Base-by-base conservation (phyloP, 2,888 invertebrate species). In the Pandemis heparana region DNA sequence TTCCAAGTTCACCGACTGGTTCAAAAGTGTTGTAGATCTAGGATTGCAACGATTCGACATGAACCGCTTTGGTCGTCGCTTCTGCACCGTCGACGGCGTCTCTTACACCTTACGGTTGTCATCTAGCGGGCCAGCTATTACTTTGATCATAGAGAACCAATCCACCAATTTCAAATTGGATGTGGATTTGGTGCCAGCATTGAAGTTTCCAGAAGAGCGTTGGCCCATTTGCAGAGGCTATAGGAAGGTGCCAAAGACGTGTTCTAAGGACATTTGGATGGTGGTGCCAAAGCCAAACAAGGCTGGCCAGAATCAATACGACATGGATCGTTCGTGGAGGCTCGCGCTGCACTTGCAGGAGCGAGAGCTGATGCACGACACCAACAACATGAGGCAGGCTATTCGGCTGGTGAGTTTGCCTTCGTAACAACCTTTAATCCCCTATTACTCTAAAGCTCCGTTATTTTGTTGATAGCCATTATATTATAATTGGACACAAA, bases 71-170 rank as follows among this genome's bases (percentile, higher is more conserved):
- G 74, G 76, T 0, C 38, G 66, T 0, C 81, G 80, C 0, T 16
- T 79, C 10, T 82, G 76, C 38, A 75, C 75, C 14, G 86, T 92
- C 18, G 80, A 82, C 4, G 95, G 93, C 0, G 90, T 93, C 0
- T 89, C 91, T 0, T 95, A 92, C 64, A 77, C 76, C 0, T 84
- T 91, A 5, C 68, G 78, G 1, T 80, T 77, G 2, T 86, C 88
- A 0, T 84, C 88, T 53, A 87, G 90, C 0, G 95, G 95, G 0
- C 96, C 96, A 0, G 96, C 96, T 0, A 89, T 95, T 77, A 96
- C 95, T 0, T 74, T 96, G 10, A 84, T 82, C 39, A 84, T 96
- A n/a, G 79, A 81, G 66, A 85, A 87, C 64, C 6, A 12, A 0
- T 41, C 67, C 0, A 80, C 65, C 23, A 80, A 85, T 8, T 89